Percentiles rank a stretch among this genome's conserved stretches.
Conservation (phyloP, 2,113 vertebrate genomes). For the Lota lota region DNA sequence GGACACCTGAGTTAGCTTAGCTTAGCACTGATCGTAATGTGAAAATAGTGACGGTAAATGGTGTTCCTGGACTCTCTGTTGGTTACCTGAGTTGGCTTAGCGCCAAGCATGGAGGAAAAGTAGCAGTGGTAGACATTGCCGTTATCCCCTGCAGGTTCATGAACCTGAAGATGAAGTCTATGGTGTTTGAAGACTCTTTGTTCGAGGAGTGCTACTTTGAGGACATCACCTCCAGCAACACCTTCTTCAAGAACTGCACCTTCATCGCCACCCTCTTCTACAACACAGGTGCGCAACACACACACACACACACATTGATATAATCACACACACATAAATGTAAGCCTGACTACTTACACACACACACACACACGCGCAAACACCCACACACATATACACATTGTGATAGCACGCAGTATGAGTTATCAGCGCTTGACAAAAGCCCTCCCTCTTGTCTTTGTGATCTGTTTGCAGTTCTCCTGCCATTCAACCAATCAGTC, state of each 20-base stretch:
- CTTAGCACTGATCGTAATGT: too few relatives aligned
- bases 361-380: background rate
- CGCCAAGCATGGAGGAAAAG: too few relatives aligned
- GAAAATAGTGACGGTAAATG: too few relatives aligned
- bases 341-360: background rate
- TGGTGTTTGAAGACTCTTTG: conserved; percentile 91
- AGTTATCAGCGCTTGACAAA: background rate
- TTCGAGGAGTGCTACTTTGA: conserved; percentile 98
- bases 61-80: too few relatives aligned
- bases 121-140: too few relatives aligned
- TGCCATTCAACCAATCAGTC: background rate
- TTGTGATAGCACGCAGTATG: background rate
- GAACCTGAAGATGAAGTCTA: conserved; percentile 89
- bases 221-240: conserved; percentile 95
- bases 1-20: too few relatives aligned
- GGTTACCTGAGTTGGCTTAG: too few relatives aligned
- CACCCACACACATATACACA: background rate
- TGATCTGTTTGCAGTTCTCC: conserved; percentile 20
- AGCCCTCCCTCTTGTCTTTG: conserved; percentile 4
- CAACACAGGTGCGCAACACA: conserved; percentile 38
- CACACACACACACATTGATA: too few relatives aligned
- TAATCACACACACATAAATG: too few relatives aligned
- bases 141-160: conserved; percentile 79
- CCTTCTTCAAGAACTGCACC: conserved; percentile 97
- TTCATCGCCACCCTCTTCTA: conserved; percentile 94